These are phyloP conservation scores for Nasonia vitripennis DNA, from an alignment of 1,140 invertebrate genomes.

Conservation along the genomic window DNA sequence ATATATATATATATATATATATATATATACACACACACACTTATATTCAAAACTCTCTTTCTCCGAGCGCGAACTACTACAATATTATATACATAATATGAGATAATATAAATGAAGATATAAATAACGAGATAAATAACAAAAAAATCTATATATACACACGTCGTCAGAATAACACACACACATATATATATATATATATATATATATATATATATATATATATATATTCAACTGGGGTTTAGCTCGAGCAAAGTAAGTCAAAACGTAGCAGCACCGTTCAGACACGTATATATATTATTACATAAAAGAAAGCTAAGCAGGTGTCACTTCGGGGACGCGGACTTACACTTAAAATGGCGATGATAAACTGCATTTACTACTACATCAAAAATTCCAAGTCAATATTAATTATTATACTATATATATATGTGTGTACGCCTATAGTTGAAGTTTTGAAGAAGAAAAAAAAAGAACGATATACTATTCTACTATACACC, in stretches of 20 bases:
- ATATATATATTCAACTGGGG: constrained; percentile 38
- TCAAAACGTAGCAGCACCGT: constrained; percentile 26
- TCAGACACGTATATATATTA: constrained; percentile 14
- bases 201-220: not conserved
- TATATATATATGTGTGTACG: constrained; percentile 12
- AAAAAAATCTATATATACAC: constrained; percentile 14
- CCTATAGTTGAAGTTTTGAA: constrained; percentile 18
- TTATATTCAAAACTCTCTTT: not conserved
- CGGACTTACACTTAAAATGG: too few species aligned
- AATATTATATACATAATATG: constrained; percentile 16
- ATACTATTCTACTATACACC: not conserved
- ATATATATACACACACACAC: not conserved
- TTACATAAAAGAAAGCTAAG: not conserved
- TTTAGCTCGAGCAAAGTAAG: constrained; percentile 16
- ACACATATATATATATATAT: constrained; percentile 27
- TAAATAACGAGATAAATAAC: not conserved
- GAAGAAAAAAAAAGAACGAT: not conserved
- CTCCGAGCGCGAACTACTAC: constrained; percentile 1
- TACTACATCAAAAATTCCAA: constrained; percentile 36
- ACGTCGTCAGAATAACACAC: not conserved
- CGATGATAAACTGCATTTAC: constrained; percentile 24
- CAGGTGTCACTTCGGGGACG: too few species aligned
- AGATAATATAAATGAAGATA: constrained; percentile 1
- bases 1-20: too few species aligned
- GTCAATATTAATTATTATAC: constrained; percentile 48